Evolutionary conservation across 92 coral and sea anemone species (phyloP).

Genomic region (Bergia sp.): DNA sequence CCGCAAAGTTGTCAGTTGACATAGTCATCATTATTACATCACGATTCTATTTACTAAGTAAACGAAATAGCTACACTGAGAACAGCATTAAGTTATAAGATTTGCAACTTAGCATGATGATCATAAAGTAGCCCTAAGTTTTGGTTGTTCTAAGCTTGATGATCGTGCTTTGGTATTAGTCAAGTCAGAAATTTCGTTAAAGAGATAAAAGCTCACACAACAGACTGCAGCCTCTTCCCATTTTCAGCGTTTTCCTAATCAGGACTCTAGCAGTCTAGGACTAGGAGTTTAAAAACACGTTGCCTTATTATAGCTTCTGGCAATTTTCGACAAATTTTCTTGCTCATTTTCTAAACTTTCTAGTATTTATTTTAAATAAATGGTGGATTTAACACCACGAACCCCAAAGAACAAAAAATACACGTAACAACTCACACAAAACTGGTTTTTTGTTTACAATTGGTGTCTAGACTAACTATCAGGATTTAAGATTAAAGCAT

Average conservation of each 20-base stretch:
- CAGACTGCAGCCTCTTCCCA: background rate
- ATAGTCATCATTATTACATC: too few species aligned
- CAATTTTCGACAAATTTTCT: background rate
- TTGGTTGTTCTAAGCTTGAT: background rate
- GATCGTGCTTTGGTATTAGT: background rate
- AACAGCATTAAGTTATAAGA: too few species aligned
- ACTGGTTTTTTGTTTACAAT: background rate
- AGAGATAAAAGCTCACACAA: background rate
- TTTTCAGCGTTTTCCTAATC: background rate
- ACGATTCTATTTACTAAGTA: too few species aligned
- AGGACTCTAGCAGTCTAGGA: background rate
- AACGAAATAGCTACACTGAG: too few species aligned
- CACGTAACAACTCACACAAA: background rate
- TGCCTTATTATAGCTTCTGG: background rate
- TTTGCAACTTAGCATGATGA: background rate
- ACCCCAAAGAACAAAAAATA: background rate
- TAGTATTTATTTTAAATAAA: background rate
- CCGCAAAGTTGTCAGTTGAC: too few species aligned
- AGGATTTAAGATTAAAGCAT: background rate
- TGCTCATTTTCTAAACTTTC: too few species aligned
- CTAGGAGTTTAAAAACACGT: too few species aligned
- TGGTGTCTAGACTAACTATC: constrained; percentile 4
- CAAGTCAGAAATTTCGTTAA: background rate
- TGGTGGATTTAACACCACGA: background rate
- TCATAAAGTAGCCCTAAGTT: background rate